phyloP scores from a whole-genome alignment of 2,113 vertebrate species.

The Hemibagrus wyckioides region DNA sequence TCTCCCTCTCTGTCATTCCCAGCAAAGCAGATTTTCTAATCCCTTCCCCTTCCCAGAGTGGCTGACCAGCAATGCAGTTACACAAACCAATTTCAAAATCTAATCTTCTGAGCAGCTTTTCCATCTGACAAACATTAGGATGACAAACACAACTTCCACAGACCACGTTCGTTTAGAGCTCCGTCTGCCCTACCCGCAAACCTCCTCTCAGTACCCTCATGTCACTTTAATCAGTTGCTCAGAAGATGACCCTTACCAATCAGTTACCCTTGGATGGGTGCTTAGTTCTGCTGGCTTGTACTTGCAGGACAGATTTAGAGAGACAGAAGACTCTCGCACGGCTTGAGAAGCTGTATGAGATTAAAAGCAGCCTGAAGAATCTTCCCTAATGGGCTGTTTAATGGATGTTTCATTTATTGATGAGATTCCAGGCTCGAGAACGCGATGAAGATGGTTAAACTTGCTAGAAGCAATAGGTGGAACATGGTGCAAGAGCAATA shows the following conservation, averaged over 20 bases:
- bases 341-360: conserved; percentile 15
- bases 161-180: background rate
- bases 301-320: background rate
- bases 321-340: background rate
- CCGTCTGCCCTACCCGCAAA: background rate
- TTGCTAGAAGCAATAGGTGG: conserved; percentile 7
- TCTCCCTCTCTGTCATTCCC: conserved; percentile 1
- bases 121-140: conserved; percentile 8
- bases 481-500: background rate
- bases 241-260: conserved; percentile 5
- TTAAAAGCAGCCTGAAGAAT: conserved; percentile 24
- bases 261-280: background rate
- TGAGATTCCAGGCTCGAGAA: conserved; percentile 32
- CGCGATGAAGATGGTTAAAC: conserved; percentile 4
- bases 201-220: background rate
- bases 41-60: conserved; percentile 26
- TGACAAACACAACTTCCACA: conserved; percentile 15
- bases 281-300: background rate
- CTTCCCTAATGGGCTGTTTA: conserved; percentile 32
- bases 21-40: conserved; percentile 44
- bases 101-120: conserved; percentile 16
- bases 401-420: conserved; percentile 53
- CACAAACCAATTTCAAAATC: conserved; percentile 32
- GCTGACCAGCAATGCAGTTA: conserved; percentile 18
- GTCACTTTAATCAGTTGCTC: background rate